phyloP scores from a whole-genome alignment of 2,797 vertebrate species.

The Coregonus ussuriensis region DNA sequence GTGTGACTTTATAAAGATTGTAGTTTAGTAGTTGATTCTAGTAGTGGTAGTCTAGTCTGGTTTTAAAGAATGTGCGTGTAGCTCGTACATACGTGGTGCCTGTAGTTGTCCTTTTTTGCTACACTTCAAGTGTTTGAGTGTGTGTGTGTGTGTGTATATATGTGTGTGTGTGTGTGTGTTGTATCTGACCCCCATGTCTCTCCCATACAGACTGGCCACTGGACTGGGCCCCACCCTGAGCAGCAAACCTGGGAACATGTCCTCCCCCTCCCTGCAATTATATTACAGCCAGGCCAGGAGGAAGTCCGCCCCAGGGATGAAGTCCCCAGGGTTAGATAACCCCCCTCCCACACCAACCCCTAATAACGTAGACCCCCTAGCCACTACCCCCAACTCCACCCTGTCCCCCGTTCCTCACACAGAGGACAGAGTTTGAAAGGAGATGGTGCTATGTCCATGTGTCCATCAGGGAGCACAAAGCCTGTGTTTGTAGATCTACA shows the following conservation, averaged over 20 bases:
- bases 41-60: no score
- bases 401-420: neutral
- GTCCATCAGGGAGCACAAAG: neutral
- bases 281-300: conserved; percentile 72
- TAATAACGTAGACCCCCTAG: neutral
- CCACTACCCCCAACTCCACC: neutral
- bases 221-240: conserved; percentile 58
- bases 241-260: conserved; percentile 70
- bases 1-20: neutral
- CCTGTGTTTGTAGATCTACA: neutral
- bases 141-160: neutral
- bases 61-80: neutral
- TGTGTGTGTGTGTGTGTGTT: conserved; percentile 11
- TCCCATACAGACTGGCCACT: conserved; percentile 64
- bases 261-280: conserved; percentile 72
- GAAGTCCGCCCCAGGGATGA: conserved; percentile 45
- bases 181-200: conserved; percentile 53
- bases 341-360: conserved; percentile 46
- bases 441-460: neutral
- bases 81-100: neutral
- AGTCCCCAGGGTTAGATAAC: conserved; percentile 62
- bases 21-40: neutral
- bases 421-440: neutral
- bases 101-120: neutral
- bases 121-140: conserved; percentile 1